phyloP scores from a whole-genome alignment of 2,113 vertebrate genomes.

The Chionomys nivalis region DNA sequence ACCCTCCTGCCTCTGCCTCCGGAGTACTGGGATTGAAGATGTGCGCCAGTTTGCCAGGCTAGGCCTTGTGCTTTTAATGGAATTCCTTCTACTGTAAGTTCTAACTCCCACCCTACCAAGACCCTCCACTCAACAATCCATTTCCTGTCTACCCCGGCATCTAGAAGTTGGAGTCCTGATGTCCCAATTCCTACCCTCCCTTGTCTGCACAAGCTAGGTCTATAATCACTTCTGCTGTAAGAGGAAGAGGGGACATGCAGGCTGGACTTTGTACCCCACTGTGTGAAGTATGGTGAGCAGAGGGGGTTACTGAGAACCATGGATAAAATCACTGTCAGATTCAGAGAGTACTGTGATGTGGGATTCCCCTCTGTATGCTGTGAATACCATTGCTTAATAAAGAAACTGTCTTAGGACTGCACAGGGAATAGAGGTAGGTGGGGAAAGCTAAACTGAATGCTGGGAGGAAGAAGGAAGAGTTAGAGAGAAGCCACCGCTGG shows the following conservation, averaged over 20 bases:
- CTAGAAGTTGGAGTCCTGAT: not conserved
- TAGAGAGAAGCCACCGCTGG: too few species aligned
- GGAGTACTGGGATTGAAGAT: too few species aligned
- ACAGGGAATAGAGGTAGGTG: too few species aligned
- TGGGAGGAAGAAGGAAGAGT: too few species aligned
- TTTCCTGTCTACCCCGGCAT: not conserved
- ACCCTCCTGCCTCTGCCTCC: not conserved
- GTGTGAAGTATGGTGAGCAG: accelerated
- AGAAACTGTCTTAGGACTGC: too few species aligned
- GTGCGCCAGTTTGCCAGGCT: not conserved
- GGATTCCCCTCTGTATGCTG: too few species aligned
- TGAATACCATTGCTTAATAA: too few species aligned
- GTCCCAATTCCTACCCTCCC: not conserved
- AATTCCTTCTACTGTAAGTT: not conserved
- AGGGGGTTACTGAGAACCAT: not conserved
- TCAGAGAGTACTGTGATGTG: too few species aligned
- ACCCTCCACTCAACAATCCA: not conserved
- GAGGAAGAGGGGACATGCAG: not conserved
- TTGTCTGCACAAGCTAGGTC: not conserved
- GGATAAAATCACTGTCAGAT: not conserved
- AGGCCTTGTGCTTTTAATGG: not conserved
- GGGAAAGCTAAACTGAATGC: too few species aligned
- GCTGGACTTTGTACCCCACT: not conserved
- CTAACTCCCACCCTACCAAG: accelerated
- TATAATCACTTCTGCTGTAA: too few species aligned